Evolutionary conservation across 1,140 invertebrate genomes (phyloP).

Genomic region (Pararge aegeria): DNA sequence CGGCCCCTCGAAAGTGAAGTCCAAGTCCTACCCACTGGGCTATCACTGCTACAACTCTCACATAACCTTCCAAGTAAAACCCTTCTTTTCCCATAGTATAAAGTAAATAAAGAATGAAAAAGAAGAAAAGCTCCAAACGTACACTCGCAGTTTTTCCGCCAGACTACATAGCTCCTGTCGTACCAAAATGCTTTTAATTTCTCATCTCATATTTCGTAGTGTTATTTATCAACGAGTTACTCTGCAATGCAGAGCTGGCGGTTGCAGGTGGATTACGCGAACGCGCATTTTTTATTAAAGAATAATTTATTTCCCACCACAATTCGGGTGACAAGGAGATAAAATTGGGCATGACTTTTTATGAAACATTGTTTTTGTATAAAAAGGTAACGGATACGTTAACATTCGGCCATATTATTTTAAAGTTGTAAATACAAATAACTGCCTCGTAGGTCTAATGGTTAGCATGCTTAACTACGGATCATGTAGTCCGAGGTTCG

Average conservation of each 20-base stretch:
- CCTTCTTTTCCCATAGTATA: no score
- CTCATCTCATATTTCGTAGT: constrained; percentile 6
- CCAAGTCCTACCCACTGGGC: no score
- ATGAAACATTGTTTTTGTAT: not conserved
- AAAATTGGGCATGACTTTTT: constrained; percentile 7
- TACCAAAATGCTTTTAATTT: not conserved
- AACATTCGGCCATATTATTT: not conserved
- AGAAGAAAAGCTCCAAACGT: no score
- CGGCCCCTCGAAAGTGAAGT: no score
- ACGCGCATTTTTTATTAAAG: constrained; percentile 17
- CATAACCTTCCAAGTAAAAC: no score
- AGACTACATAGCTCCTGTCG: not conserved
- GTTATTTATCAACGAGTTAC: constrained; percentile 15
- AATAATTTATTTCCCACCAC: constrained; percentile 25
- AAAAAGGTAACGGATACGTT: not conserved
- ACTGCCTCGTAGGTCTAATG: no score
- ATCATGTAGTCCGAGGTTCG: no score
- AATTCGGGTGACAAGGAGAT: constrained; percentile 20
- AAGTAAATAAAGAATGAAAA: no score
- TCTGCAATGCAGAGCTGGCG: constrained; percentile 23
- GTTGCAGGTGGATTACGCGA: constrained; percentile 27
- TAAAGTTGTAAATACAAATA: no score
- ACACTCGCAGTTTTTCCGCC: not conserved
- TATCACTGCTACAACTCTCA: no score
- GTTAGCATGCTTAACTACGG: no score